These are phyloP conservation scores for Platanista minor DNA, from an alignment of 2,113 vertebrate genomes.

Conservation along the genomic window DNA sequence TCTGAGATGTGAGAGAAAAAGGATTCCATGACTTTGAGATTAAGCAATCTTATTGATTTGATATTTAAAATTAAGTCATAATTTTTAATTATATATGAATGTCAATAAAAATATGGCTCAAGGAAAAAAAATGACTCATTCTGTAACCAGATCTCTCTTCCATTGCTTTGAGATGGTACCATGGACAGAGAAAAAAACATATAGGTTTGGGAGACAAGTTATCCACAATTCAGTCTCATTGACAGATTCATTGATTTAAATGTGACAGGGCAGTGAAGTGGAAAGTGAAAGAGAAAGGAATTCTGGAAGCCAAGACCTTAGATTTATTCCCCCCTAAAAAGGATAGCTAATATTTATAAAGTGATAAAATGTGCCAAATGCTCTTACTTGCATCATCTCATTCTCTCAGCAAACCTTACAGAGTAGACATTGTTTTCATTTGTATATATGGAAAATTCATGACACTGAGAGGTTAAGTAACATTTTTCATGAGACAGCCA, in stretches of 20 bases:
- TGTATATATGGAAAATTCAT: background rate
- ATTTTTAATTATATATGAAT: background rate
- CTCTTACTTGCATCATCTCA: background rate
- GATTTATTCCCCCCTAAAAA: background rate
- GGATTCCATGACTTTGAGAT: background rate
- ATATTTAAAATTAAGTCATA: background rate
- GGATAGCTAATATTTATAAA: background rate
- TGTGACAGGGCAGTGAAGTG: background rate
- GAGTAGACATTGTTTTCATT: background rate
- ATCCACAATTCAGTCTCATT: background rate
- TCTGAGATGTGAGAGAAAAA: background rate
- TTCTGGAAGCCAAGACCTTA: background rate
- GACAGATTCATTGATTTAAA: background rate
- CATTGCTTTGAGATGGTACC: background rate
- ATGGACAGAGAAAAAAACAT: background rate
- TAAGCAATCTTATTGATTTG: background rate
- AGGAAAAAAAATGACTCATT: rapidly evolving
- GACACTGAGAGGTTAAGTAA: background rate
- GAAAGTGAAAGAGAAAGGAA: background rate
- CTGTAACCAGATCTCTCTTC: background rate
- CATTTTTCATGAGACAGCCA: background rate
- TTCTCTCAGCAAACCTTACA: background rate
- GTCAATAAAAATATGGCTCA: background rate
- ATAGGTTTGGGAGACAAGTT: background rate
- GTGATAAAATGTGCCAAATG: background rate